These are phyloP conservation scores for Octodonta nipae DNA, from an alignment of 2,888 invertebrate species.

Conservation along the genomic window DNA sequence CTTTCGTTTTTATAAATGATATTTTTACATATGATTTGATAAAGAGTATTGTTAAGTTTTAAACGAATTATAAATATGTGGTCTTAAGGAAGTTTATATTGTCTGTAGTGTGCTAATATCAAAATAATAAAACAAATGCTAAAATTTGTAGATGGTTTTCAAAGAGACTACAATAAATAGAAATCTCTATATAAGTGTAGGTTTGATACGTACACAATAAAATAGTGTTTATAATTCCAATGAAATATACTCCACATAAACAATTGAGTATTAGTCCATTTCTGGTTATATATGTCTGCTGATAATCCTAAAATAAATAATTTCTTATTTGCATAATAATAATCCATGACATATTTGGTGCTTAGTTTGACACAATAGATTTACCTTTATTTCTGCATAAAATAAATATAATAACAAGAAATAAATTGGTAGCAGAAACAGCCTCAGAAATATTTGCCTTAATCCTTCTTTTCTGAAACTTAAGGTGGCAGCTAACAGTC, in stretches of 20 bases:
- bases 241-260: slow-evolving; percentile 52
- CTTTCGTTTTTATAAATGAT: too few species aligned
- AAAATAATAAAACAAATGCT: too few species aligned
- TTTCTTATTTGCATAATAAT: neutral
- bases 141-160: too few species aligned
- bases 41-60: too few species aligned
- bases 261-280: slow-evolving; percentile 59
- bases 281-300: slow-evolving; percentile 55
- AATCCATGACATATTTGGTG: neutral
- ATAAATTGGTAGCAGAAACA: slow-evolving; percentile 61
- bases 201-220: slow-evolving; percentile 50
- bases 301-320: slow-evolving; percentile 45
- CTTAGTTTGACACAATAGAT: neutral
- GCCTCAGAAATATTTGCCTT: slow-evolving; percentile 59
- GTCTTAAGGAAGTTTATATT: too few species aligned
- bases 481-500: slow-evolving; percentile 64
- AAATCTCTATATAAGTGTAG: too few species aligned
- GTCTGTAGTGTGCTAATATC: too few species aligned
- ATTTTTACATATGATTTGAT: too few species aligned
- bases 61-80: too few species aligned
- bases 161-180: too few species aligned
- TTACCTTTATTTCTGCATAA: slow-evolving; percentile 51
- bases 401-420: slow-evolving; percentile 69
- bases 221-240: slow-evolving; percentile 55
- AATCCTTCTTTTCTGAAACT: slow-evolving; percentile 63